phyloP scores from a whole-genome alignment of 2,113 vertebrate genomes.

The Emberiza fucata region DNA sequence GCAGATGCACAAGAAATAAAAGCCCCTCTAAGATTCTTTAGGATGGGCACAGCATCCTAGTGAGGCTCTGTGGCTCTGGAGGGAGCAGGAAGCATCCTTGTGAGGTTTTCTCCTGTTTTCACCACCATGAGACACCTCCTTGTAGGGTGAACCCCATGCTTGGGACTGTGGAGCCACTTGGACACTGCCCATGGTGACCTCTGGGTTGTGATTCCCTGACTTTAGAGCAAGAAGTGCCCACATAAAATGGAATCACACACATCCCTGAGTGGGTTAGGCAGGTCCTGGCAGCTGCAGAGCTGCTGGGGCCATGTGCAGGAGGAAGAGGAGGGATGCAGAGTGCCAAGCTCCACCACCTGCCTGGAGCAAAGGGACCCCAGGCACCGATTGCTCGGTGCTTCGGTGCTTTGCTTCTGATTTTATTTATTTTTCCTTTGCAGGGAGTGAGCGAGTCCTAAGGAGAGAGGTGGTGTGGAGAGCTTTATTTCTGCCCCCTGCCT shows the following conservation, averaged over 20 bases:
- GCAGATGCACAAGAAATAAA: neutral
- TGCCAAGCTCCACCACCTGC: neutral
- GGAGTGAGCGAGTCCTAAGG: neutral
- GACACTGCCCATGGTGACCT: rapidly evolving
- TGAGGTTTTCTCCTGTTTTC: neutral
- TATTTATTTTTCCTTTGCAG: neutral
- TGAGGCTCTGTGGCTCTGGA: neutral
- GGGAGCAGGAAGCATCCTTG: rapidly evolving
- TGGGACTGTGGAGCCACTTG: rapidly evolving
- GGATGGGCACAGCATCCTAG: neutral
- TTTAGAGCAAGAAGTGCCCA: neutral
- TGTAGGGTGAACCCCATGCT: rapidly evolving
- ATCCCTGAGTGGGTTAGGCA: rapidly evolving
- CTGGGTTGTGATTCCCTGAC: neutral
- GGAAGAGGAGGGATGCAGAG: neutral
- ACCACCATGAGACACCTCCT: neutral
- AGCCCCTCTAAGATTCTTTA: neutral
- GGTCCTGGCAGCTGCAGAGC: neutral
- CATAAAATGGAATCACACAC: neutral
- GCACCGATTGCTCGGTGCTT: rapidly evolving
- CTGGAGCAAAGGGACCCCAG: neutral
- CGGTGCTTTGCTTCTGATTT: neutral
- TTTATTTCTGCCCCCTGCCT: constrained; percentile 26
- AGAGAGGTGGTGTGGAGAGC: neutral
- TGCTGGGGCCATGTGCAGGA: rapidly evolving